Conservation (phyloP, 2,113 vertebrate genomes). For the Spea bombifrons region DNA sequence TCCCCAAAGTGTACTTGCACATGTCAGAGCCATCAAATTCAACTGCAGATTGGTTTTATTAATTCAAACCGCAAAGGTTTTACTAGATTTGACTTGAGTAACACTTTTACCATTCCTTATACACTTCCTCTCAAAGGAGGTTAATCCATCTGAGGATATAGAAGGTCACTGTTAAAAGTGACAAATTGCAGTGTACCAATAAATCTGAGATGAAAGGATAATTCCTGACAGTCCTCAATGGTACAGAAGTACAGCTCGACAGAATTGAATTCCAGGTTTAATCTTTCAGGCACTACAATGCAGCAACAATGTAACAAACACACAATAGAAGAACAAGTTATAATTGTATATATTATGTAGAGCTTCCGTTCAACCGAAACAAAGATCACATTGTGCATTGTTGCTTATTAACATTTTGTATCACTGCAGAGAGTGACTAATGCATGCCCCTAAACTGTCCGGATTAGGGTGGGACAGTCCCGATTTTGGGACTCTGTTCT, state of each 20-base stretch:
- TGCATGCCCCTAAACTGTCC: too few relatives aligned
- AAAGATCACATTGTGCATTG: too few relatives aligned
- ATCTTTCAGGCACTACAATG: background rate
- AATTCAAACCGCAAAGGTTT: background rate
- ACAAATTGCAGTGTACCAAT: background rate
- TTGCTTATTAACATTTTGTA: too few relatives aligned
- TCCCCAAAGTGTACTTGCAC: too few relatives aligned
- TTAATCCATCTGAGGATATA: background rate
- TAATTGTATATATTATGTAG: too few relatives aligned
- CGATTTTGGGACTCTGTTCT: too few relatives aligned
- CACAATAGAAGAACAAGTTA: background rate
- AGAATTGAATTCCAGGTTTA: constrained; percentile 1
- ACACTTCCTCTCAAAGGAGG: background rate
- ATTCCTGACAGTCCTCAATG: background rate
- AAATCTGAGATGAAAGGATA: background rate
- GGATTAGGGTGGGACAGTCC: too few relatives aligned
- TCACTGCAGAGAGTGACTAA: too few relatives aligned
- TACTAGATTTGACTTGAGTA: background rate
- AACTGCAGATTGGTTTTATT: background rate
- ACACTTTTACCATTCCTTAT: background rate
- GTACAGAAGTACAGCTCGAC: background rate
- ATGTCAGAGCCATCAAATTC: background rate
- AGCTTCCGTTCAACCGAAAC: too few relatives aligned
- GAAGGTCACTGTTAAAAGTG: background rate
- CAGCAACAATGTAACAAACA: background rate